phyloP scores from a whole-genome alignment of 2,797 vertebrate species.

The Sebastes reedi region DNA sequence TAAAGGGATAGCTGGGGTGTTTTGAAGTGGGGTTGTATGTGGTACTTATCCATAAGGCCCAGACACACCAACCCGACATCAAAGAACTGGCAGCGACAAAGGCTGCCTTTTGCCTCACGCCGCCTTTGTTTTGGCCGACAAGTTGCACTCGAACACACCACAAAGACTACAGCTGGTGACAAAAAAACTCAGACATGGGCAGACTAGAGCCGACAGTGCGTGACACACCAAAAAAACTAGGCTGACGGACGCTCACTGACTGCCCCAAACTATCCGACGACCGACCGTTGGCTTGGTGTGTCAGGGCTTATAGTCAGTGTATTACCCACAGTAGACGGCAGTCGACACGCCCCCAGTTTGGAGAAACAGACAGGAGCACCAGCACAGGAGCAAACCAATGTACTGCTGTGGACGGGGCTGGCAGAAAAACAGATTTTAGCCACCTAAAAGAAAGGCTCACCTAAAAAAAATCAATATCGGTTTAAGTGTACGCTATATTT shows the following conservation, averaged over 20 bases:
- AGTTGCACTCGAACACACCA: background rate
- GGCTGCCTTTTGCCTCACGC: background rate
- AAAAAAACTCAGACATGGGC: too few relatives aligned
- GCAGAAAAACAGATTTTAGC: background rate
- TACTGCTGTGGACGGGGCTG: background rate
- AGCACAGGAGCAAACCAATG: background rate
- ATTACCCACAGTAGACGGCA: background rate
- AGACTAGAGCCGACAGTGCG: too few relatives aligned
- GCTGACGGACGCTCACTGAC: too few relatives aligned
- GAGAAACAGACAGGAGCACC: background rate
- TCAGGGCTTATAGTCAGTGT: background rate
- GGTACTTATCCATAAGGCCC: background rate
- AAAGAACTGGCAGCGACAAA: background rate
- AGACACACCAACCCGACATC: background rate
- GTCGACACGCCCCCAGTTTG: background rate
- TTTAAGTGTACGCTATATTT: background rate
- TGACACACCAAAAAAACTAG: too few relatives aligned
- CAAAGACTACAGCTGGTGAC: background rate
- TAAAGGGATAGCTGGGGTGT: background rate
- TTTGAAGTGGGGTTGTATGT: background rate
- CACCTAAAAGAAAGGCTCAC: background rate
- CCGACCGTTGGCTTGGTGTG: background rate
- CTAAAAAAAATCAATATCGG: background rate
- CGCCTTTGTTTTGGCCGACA: background rate
- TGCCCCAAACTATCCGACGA: too few relatives aligned